These are phyloP conservation scores for Diachasmimorpha longicaudata DNA, from an alignment of 1,140 invertebrate species.

Conservation along the genomic window DNA sequence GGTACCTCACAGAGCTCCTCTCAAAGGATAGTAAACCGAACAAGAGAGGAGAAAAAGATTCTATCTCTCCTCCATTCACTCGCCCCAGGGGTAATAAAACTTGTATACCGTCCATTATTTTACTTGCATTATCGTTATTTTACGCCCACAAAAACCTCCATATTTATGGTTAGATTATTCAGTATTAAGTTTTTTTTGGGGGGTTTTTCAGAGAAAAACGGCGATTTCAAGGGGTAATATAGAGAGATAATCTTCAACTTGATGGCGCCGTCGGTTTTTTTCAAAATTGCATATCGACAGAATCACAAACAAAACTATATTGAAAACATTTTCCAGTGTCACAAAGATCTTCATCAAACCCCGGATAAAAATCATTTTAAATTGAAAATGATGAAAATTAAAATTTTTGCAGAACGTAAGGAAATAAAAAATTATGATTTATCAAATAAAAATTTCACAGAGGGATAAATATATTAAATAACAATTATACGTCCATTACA, in stretches of 20 bases:
- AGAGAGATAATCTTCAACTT: not conserved
- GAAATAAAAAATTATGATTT: too few relatives aligned
- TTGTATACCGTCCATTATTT: slow-evolving; percentile 55
- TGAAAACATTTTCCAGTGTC: too few relatives aligned
- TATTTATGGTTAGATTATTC: slow-evolving; percentile 60
- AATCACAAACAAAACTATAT: too few relatives aligned
- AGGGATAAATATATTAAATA: too few relatives aligned
- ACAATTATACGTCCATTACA: too few relatives aligned
- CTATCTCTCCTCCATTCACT: slow-evolving; percentile 54
- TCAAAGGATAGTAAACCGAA: not conserved
- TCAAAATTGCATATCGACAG: not conserved
- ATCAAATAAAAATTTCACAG: too few relatives aligned
- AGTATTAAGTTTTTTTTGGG: slow-evolving; percentile 41
- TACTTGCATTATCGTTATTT: slow-evolving; percentile 61
- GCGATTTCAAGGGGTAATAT: not conserved
- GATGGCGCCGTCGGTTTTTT: not conserved
- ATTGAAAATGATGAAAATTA: too few relatives aligned
- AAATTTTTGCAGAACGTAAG: too few relatives aligned
- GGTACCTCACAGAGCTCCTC: not conserved
- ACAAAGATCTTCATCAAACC: too few relatives aligned
- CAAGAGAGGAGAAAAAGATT: slow-evolving; percentile 39
- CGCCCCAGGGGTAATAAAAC: slow-evolving; percentile 55
- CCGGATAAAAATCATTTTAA: too few relatives aligned
- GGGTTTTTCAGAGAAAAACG: not conserved
- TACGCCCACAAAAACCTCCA: slow-evolving; percentile 51